These are phyloP conservation scores for Lasioglossum morio DNA, from an alignment of 2,888 invertebrate species.

Conservation along the genomic window DNA sequence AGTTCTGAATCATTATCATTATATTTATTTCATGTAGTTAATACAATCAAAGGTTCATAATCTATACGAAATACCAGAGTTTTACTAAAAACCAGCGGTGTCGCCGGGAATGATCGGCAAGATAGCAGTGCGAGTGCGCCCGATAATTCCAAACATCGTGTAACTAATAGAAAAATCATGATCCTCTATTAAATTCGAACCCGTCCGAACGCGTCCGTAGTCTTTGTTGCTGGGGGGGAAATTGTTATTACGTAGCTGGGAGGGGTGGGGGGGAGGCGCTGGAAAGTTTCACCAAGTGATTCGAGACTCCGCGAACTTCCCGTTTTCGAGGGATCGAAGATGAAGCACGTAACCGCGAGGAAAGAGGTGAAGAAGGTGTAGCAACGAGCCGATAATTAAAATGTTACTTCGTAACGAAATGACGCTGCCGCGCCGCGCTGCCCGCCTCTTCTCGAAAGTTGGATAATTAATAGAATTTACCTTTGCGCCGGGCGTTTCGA, in stretches of 20 bases:
- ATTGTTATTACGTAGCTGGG: not conserved
- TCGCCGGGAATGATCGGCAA: conserved; percentile 14
- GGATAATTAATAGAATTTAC: conserved; percentile 46
- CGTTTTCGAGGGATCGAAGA: conserved; percentile 31
- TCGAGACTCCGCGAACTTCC: not conserved
- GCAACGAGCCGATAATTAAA: conserved; percentile 40
- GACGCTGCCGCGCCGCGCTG: conserved; percentile 14
- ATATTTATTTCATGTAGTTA: too few relatives aligned
- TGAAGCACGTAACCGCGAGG: conserved; percentile 17
- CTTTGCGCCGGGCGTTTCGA: conserved; percentile 18
- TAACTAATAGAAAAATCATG: conserved; percentile 13
- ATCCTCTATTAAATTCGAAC: not conserved
- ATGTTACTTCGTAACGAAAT: conserved; percentile 42
- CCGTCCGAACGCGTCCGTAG: not conserved
- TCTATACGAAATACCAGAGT: too few relatives aligned
- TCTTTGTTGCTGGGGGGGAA: not conserved
- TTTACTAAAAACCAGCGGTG: too few relatives aligned
- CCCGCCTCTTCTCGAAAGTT: conserved; percentile 14
- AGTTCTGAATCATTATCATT: too few relatives aligned
- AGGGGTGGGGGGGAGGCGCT: too few relatives aligned
- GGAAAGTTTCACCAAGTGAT: conserved; percentile 32
- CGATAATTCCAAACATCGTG: conserved; percentile 33
- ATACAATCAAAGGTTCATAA: too few relatives aligned
- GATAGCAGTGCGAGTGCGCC: conserved; percentile 4
- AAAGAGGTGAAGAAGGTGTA: conserved; percentile 17